phyloP scores from a whole-genome alignment of 2,888 invertebrate species.

The Desoria tigrina region DNA sequence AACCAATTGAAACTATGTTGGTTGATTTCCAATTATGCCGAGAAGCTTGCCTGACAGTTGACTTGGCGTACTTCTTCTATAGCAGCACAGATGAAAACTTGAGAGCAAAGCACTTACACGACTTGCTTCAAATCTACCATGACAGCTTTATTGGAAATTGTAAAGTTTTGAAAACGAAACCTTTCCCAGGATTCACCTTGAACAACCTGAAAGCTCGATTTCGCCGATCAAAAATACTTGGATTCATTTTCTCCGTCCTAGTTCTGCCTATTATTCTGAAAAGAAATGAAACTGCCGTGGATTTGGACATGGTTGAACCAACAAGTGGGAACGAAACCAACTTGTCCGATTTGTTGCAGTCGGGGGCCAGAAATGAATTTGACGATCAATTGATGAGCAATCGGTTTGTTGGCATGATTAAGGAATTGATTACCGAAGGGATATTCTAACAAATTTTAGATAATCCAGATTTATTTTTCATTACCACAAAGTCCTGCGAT shows the following conservation, averaged over 20 bases:
- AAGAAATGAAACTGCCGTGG: slow-evolving; percentile 11
- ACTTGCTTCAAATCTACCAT: slow-evolving; percentile 25
- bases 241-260: slow-evolving; percentile 23
- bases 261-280: slow-evolving; percentile 23
- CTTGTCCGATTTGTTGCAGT: neutral
- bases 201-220: slow-evolving; percentile 28
- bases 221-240: slow-evolving; percentile 26
- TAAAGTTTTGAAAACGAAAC: slow-evolving; percentile 14
- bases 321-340: neutral
- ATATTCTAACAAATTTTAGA: too few relatives aligned
- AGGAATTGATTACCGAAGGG: slow-evolving; percentile 30
- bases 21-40: slow-evolving; percentile 43
- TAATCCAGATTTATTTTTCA: too few relatives aligned
- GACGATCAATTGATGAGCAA: slow-evolving; percentile 14
- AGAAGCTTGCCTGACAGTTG: slow-evolving; percentile 36
- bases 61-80: slow-evolving; percentile 42
- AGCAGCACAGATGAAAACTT: slow-evolving; percentile 33
- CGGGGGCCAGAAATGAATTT: neutral
- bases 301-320: slow-evolving; percentile 24
- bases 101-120: slow-evolving; percentile 22
- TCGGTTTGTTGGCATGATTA: slow-evolving; percentile 11
- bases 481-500: too few relatives aligned
- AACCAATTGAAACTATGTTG: slow-evolving; percentile 29
- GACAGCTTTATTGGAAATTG: slow-evolving; percentile 31
- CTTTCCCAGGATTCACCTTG: slow-evolving; percentile 27